Percentiles rank a stretch among this genome's conserved stretches.
Evolutionary conservation across 2,888 invertebrate species (phyloP).

Genomic region (Hirtodrosophila cameraria): DNA sequence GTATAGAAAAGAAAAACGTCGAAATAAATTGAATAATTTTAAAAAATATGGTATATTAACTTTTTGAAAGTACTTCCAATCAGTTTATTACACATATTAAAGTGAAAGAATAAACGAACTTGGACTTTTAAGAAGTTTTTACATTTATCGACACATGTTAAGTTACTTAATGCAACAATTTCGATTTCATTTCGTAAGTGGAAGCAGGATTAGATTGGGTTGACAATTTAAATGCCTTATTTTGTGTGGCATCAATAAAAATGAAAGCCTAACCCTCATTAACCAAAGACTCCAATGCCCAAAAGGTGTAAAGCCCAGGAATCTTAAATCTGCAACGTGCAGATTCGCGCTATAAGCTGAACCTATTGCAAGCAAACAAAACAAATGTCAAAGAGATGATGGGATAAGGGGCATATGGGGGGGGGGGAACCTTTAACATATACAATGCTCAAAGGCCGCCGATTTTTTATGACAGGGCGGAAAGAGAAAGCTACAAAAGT

Average conservation of each 20-base stretch:
- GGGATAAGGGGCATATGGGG: neutral
- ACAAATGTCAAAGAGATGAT: neutral
- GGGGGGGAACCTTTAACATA: constrained; percentile 48
- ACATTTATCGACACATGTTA: neutral
- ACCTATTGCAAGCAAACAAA: constrained; percentile 34
- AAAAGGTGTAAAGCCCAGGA: constrained; percentile 45
- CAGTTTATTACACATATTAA: too few relatives aligned
- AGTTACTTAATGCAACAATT: constrained; percentile 28
- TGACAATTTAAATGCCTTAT: constrained; percentile 36
- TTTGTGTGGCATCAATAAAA: constrained; percentile 40
- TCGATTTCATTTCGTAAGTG: constrained; percentile 24
- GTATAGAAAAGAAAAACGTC: too few relatives aligned
- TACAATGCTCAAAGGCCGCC: constrained; percentile 63
- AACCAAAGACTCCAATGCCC: constrained; percentile 28
- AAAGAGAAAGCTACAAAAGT: constrained; percentile 50
- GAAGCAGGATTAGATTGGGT: constrained; percentile 20
- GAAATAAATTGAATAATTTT: too few relatives aligned
- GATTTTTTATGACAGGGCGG: constrained; percentile 61
- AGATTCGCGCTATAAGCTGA: constrained; percentile 37
- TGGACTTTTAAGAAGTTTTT: too few relatives aligned
- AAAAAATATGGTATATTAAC: too few relatives aligned
- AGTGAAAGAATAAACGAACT: too few relatives aligned
- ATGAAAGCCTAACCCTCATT: constrained; percentile 46
- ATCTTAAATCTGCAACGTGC: constrained; percentile 48
- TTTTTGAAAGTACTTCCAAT: too few relatives aligned